phyloP scores from a whole-genome alignment of 2,113 vertebrate species.

The Cebidichthys violaceus region DNA sequence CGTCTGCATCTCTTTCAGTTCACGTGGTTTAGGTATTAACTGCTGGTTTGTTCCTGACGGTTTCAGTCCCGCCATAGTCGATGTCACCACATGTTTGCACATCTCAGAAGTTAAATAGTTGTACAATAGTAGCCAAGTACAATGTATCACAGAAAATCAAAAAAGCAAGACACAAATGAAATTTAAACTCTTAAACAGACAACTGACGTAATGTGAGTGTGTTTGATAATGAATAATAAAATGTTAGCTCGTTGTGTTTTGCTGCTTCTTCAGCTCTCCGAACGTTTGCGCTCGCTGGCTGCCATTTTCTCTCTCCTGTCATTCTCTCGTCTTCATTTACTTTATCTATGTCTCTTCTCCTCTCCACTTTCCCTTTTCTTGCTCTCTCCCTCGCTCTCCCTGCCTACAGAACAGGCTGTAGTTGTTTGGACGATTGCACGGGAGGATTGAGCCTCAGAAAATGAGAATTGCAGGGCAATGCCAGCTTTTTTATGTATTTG shows the following conservation, averaged over 20 bases:
- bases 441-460: constrained; percentile 25
- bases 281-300: too few relatives aligned
- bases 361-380: neutral
- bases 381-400: neutral
- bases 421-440: constrained; percentile 30
- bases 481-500: constrained; percentile 5
- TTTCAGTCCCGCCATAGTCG: too few relatives aligned
- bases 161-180: neutral
- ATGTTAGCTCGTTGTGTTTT: too few relatives aligned
- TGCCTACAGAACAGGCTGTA: neutral
- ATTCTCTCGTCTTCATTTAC: too few relatives aligned
- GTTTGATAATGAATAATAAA: neutral
- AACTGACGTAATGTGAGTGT: neutral
- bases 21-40: too few relatives aligned
- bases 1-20: too few relatives aligned
- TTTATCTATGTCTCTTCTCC: neutral
- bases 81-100: too few relatives aligned
- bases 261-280: too few relatives aligned
- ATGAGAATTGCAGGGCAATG: constrained; percentile 28
- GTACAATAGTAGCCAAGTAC: neutral
- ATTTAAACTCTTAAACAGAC: neutral
- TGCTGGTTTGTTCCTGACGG: too few relatives aligned
- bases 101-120: neutral
- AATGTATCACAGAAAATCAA: neutral
- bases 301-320: neutral